Evolutionary conservation across 2,113 vertebrate genomes (phyloP).

Genomic region (Cyrtonyx montezumae): DNA sequence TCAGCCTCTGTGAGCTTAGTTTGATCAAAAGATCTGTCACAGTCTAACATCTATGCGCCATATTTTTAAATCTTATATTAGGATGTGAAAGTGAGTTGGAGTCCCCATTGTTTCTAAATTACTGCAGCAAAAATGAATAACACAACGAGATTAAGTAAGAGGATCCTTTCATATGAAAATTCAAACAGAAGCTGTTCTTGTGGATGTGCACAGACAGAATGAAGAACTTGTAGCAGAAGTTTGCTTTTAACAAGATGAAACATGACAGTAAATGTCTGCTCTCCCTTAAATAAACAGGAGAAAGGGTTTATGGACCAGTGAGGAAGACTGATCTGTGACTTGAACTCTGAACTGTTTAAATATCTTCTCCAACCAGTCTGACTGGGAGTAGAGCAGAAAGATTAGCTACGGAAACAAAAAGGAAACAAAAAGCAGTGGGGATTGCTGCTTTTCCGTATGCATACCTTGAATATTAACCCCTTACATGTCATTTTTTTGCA

Average conservation of each 20-base stretch:
- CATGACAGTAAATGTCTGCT: neutral
- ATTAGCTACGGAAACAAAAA: neutral
- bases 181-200: neutral
- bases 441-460: neutral
- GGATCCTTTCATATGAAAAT: neutral
- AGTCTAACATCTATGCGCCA: neutral
- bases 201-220: neutral
- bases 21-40: neutral
- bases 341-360: constrained; percentile 32
- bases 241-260: neutral
- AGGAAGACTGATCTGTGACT: neutral
- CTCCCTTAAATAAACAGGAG: neutral
- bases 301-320: neutral
- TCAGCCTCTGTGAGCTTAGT: neutral
- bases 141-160: neutral
- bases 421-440: neutral
- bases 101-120: neutral
- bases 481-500: neutral
- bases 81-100: neutral
- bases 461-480: neutral
- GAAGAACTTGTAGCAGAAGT: neutral
- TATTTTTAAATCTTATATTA: neutral
- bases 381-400: neutral
- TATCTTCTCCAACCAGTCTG: constrained; percentile 33
- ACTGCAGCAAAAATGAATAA: neutral